A percentile compares a stretch with the other conserved stretches of the same genome.
Evolutionary conservation across 2,113 vertebrate species (phyloP).

Genomic region (Neotragus moschatus): DNA sequence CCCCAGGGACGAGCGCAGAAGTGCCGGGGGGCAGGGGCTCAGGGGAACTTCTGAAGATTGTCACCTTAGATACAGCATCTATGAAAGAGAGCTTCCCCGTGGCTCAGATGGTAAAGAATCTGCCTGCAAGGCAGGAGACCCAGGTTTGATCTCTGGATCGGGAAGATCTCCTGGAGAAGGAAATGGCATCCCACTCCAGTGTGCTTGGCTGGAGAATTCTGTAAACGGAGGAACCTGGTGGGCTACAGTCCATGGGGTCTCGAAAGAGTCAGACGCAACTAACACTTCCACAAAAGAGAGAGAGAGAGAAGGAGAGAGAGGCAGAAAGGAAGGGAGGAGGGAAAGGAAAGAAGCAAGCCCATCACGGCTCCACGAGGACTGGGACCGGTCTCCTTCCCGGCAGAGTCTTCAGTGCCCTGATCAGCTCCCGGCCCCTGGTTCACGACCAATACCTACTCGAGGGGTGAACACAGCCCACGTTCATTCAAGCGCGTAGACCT

Average conservation of each 20-base stretch:
- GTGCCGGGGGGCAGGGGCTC: neutral
- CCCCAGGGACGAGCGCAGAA: neutral
- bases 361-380: fast-evolving
- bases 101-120: neutral
- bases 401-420: too few species aligned
- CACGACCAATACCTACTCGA: fast-evolving
- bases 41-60: neutral
- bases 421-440: neutral
- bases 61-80: neutral
- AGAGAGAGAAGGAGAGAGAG: neutral
- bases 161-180: neutral
- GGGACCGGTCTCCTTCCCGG: neutral
- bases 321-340: neutral
- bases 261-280: neutral
- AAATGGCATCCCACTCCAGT: neutral
- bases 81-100: neutral
- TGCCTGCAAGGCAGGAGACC: neutral
- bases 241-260: neutral
- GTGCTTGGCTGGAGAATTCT: neutral
- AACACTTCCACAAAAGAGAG: neutral
- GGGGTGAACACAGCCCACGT: neutral
- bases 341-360: neutral
- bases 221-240: neutral
- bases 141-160: neutral
- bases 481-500: fast-evolving